Evolutionary conservation across 2,797 vertebrate species (phyloP), one percentile per base, ranked within the genome.

Genomic region (Sebastes matsubarae): DNA sequence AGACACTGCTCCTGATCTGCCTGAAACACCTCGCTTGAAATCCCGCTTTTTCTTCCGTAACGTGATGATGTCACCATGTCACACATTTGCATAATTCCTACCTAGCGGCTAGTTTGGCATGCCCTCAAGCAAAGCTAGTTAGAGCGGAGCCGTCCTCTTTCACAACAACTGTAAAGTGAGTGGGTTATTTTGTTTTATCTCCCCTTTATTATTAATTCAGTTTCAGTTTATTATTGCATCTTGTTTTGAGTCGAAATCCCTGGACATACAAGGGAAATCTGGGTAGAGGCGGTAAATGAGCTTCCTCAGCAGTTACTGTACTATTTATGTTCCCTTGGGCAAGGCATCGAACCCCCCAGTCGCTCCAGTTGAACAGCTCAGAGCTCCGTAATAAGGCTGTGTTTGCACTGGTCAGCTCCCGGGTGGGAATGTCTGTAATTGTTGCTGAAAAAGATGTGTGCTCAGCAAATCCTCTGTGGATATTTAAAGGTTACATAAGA

Each of bases 351-450:
- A 50, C 16, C 65, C 13, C 46, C 10, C 18, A 18, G 61, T 54
- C 18, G 12, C 58, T 52, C 25, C 32, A 18, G 32, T 10, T 36
- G 46, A 74, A 20, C 32, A 16, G 20, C 46, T 60, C n/a, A 36
- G 61, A 42, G 70, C 55, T 67, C 13, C 20, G 52, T 73, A 50
- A 80, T 67, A 42, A 76, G 60, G 59, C 68, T 74, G 61, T 59
- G 30, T 83, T 67, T 72, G 69, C 66, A 34, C 46, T 22, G 54
- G 27, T 84, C 72, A 68, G 75, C 82, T 85, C 79, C 71, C 81
- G n/a, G 29, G 22, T 60, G 73, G 30, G 27, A 58, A 38, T n/a
- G 14, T 65, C 50, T 58, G 14, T 75, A 69, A 63, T 3, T 77
- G 60, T 61, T 34, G 42, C 42, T 65, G 61, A 36, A 68, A 74